Evolutionary conservation across 92 coral and sea anemone genomes (phyloP).

Genomic region (Parazoanthus darwini): DNA sequence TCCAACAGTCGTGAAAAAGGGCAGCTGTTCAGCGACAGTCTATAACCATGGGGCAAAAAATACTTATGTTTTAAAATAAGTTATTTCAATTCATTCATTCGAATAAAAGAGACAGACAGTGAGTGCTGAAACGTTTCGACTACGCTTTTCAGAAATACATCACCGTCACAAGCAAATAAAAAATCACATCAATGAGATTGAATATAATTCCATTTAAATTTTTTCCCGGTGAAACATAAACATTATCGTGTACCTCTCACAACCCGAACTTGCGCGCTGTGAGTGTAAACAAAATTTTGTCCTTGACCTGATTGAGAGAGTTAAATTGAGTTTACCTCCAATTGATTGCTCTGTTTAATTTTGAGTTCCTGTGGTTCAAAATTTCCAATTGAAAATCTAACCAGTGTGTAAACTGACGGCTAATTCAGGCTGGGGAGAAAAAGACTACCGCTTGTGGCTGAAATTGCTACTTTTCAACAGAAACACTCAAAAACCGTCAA

Average conservation of each 20-base stretch:
- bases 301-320: not conserved
- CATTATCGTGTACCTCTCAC: not conserved
- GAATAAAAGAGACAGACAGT: not conserved
- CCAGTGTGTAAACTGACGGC: not conserved
- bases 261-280: not conserved
- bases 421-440: not conserved
- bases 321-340: not conserved
- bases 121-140: not conserved
- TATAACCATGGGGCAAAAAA: not conserved
- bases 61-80: not conserved
- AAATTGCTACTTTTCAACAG: not conserved
- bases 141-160: not conserved
- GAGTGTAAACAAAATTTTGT: not conserved
- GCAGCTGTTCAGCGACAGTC: not conserved
- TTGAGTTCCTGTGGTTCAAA: not conserved
- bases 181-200: not conserved
- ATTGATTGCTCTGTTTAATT: not conserved
- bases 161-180: not conserved
- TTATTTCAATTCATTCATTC: no score
- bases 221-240: not conserved
- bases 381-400: not conserved
- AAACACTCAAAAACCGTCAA: not conserved
- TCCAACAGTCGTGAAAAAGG: not conserved
- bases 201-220: no score
- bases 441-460: no score